Evolutionary conservation across 2,113 vertebrate genomes (phyloP), one percentile per base, ranked within the genome.

Genomic region (Pandion haliaetus): DNA sequence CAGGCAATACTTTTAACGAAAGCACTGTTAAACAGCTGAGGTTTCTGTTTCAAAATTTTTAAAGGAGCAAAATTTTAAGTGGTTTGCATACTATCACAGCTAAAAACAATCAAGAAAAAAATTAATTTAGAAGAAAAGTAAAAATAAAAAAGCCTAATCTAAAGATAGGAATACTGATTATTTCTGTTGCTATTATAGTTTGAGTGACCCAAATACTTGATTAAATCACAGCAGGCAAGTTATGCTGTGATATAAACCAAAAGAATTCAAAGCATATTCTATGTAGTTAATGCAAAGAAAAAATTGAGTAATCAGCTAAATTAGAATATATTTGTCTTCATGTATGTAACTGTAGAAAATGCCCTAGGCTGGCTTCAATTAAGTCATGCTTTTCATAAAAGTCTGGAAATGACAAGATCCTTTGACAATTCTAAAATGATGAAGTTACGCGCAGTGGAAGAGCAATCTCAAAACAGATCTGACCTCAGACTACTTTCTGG

Each of bases 161-260:
- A 93, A 94, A 97, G 80, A 97, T 66, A 97, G 90, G 93, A 89
- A 93, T 63, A 15, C 32, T 88, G 91, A 94, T 90, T 95, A 89
- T 97, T 94, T 97, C 50, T 95, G 72, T 86, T 95, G 47, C 57
- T 95, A 17, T 86, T 96, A 72, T 59, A 91, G 78, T 89, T 31
- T 82, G 84, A 94, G 77, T 83, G 93, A 86, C 93, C 85, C 38
- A 82, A 97, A 90, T 93, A 83, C 86, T 95, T 96, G 95, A 96
- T 96, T 97, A 97, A 97, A 96, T 92, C 91, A 97, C 95, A 97
- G 97, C 93, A 98, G 93, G 88, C 97, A 92, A 96, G 62, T 91
- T 93, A 94, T 14, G n/a, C 90, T 95, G 29, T 82, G 91, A 95
- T 77, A 82, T 8, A 93, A 97, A 95, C 93, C 47, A 96, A 97